These are phyloP conservation scores for Salvelinus fontinalis DNA, from an alignment of 2,113 vertebrate genomes.

Conservation along the genomic window DNA sequence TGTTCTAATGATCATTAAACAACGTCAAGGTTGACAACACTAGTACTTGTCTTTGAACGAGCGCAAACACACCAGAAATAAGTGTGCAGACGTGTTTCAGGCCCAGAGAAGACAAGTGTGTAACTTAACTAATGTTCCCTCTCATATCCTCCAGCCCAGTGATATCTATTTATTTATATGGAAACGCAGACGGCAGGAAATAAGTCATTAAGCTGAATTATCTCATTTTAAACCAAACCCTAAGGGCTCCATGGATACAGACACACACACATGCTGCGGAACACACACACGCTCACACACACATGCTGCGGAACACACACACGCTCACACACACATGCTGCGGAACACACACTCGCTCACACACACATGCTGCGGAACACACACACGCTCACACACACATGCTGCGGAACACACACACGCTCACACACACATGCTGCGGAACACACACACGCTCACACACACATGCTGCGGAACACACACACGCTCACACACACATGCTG, in stretches of 20 bases:
- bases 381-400: not conserved
- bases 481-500: not conserved
- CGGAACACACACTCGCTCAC: constrained; percentile 18
- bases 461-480: not conserved
- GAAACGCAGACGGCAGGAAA: constrained; percentile 47
- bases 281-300: constrained; percentile 16
- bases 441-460: not conserved
- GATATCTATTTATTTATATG: constrained; percentile 52
- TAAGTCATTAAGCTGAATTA: constrained; percentile 58
- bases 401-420: constrained; percentile 15
- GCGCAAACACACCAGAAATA: not conserved
- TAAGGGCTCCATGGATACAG: constrained; percentile 22
- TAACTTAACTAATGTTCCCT: not conserved
- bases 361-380: not conserved
- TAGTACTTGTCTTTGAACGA: not conserved
- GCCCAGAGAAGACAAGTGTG: not conserved
- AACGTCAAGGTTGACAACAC: no score
- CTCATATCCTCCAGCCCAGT: not conserved
- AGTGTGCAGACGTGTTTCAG: not conserved
- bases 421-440: not conserved
- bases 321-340: constrained; percentile 6
- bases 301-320: constrained; percentile 20
- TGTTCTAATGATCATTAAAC: no score
- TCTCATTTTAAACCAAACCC: constrained; percentile 51
- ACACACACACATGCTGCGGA: constrained; percentile 7